Evolutionary conservation across 2,888 invertebrate species (phyloP), one percentile per base, ranked within the genome.

Genomic region (Athalia circularis): DNA sequence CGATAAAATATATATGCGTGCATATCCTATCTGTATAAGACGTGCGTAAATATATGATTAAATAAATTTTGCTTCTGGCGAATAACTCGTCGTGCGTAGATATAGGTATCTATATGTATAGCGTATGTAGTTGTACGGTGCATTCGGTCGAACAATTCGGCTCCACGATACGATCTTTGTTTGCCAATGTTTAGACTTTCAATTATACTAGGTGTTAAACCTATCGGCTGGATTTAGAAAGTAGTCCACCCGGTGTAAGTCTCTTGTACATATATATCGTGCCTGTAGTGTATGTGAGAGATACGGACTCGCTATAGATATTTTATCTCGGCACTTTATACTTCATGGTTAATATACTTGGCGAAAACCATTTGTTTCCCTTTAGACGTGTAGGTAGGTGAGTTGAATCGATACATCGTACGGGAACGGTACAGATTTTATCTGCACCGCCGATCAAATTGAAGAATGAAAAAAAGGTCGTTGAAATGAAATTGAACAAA

Each of bases 121-220:
- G 29, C 2, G 29, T 29, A 29, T 29, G 29, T 29, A 29, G 29
- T 15, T 62, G 43, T 59, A n/a, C 15, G 50, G 13, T 64, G 75
- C 75, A 64, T 64, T 64, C 11, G 62, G 75, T 62, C 62, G 62
- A 64, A 75, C 75, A 75, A 75, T 75, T 75, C 75, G 75, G 61
- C 61, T 50, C 45, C 13, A 29, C 29, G 75, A 75, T 75, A 75
- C 48, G 75, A 75, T 75, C 75, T 75, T 64, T 61, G 75, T 64
- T 75, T 75, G 75, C 75, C 75, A 64, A 75, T 75, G 75, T 75
- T 75, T 75, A 64, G 75, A 61, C 75, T 75, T 75, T 75, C 75
- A 75, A 75, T 75, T 75, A 75, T 62, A n/a, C 62, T 61, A 64
- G 75, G 75, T 75, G 75, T 75, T 75, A 62, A 75, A 75, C 52